Percentiles rank a stretch among this genome's conserved stretches.
These are phyloP conservation scores for Parnassius apollo DNA, from an alignment of 2,888 invertebrate genomes.

Conservation along the genomic window DNA sequence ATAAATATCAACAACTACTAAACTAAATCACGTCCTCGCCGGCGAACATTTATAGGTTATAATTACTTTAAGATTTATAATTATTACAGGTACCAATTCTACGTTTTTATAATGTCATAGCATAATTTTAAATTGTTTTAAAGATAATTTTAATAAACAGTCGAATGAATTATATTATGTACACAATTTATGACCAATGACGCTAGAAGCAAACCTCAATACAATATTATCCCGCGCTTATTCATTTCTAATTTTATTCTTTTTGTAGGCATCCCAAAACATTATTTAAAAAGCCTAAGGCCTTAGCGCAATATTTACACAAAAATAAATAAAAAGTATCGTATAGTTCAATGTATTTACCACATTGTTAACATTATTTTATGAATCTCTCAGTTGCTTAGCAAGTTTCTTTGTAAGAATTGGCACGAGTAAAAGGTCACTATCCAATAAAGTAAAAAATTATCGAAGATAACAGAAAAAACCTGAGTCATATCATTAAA, in stretches of 20 bases:
- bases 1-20: slow-evolving; percentile 14
- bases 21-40: slow-evolving; percentile 41
- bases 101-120: too few relatives aligned
- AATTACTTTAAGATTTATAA: slow-evolving; percentile 22
- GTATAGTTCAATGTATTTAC: slow-evolving; percentile 24
- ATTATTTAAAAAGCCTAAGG: neutral
- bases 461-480: neutral
- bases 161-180: slow-evolving; percentile 1
- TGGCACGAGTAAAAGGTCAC: slow-evolving; percentile 39
- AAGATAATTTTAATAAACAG: neutral
- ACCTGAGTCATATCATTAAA: neutral
- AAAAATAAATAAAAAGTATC: slow-evolving; percentile 6
- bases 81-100: too few relatives aligned
- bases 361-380: too few relatives aligned
- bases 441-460: slow-evolving; percentile 8
- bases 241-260: slow-evolving; percentile 35
- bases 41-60: slow-evolving; percentile 71
- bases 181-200: slow-evolving; percentile 40
- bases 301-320: neutral
- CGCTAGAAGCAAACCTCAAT: slow-evolving; percentile 51
- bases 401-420: slow-evolving; percentile 52
- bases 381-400: slow-evolving; percentile 18
- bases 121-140: neutral
- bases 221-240: slow-evolving; percentile 73
- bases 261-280: neutral